A percentile compares a stretch with the other conserved stretches of the same genome.
These are phyloP conservation scores for Tribolium castaneum DNA, from an alignment of 1,140 invertebrate genomes.

Conservation along the genomic window DNA sequence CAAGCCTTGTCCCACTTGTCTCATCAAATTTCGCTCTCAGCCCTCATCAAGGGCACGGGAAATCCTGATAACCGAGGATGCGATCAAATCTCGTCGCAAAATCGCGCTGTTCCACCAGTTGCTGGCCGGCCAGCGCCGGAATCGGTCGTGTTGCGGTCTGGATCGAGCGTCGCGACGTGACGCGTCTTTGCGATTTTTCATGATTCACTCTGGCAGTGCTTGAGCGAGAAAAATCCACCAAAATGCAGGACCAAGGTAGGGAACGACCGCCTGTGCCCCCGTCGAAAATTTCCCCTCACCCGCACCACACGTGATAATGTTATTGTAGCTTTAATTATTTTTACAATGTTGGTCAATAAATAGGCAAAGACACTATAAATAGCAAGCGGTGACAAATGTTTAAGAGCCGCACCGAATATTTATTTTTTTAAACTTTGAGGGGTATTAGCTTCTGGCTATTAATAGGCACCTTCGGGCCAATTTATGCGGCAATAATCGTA, in stretches of 20 bases:
- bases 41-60: background rate
- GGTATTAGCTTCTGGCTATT: background rate
- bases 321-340: background rate
- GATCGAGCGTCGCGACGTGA: constrained; percentile 22
- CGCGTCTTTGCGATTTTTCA: constrained; percentile 7
- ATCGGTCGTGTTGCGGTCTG: constrained; percentile 6
- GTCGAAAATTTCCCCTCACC: background rate
- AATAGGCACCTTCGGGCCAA: background rate
- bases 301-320: background rate
- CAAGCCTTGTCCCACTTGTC: background rate
- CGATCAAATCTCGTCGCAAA: background rate
- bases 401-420: background rate
- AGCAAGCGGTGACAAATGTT: background rate
- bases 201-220: background rate
- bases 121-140: constrained; percentile 44
- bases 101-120: constrained; percentile 43
- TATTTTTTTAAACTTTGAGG: background rate
- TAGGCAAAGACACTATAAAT: background rate
- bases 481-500: constrained; percentile 12
- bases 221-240: background rate
- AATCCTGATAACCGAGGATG: background rate
- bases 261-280: background rate
- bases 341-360: background rate
- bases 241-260: constrained; percentile 38
- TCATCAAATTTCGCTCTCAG: background rate